Base-by-base conservation (phyloP, 1,140 invertebrate genomes). In the Cherax quadricarinatus region DNA sequence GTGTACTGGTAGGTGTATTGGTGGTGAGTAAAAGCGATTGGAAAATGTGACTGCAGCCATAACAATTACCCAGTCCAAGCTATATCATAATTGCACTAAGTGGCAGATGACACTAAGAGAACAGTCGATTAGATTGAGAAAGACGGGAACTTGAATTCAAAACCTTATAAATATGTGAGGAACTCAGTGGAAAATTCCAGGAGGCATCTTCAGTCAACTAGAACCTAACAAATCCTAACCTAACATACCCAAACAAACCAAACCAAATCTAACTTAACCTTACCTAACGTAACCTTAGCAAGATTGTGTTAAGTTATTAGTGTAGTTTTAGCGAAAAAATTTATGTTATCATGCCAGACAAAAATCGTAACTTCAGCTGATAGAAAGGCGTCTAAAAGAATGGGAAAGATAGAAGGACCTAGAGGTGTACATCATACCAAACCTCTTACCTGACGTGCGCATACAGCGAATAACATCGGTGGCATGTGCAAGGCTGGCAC, bases 231-330 rank as follows among this genome's bases (percentile, higher is more conserved):
- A 14, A 70, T 14, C 66, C 66, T 70, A 70, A 70, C 66, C 66
- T 70, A 70, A 70, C 66, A 12, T 70, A 70, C 12, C 66, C n/a
- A 70, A 70, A 12, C 66, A 14, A 70, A 70, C n/a, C 66, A 14
- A 70, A 70, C 66, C n/a, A 14, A 70, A 70, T n/a, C 66, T 70
- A 70, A 70, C 66, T n/a, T 70, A 70, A 70, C n/a, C 66, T 70
- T 14, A 70, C 66, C 66, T n/a, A 70, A n/a, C 66, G 12, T 70
- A 70, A 70, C 66, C 66, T 70, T 14, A 70, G 12, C 66, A n/a
- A 70, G 66, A 1, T n/a, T 70, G 3, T 18, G 66, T n/a, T 70
- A 70, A n/a, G 14, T n/a, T 70, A 70, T 41, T 41, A 41, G 30
- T 41, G 0, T 41, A 41, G 30, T 41, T 41, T 41, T 41, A 41